Conservation (phyloP, 2,113 vertebrate genomes). For the Leptobrachium leishanense region DNA sequence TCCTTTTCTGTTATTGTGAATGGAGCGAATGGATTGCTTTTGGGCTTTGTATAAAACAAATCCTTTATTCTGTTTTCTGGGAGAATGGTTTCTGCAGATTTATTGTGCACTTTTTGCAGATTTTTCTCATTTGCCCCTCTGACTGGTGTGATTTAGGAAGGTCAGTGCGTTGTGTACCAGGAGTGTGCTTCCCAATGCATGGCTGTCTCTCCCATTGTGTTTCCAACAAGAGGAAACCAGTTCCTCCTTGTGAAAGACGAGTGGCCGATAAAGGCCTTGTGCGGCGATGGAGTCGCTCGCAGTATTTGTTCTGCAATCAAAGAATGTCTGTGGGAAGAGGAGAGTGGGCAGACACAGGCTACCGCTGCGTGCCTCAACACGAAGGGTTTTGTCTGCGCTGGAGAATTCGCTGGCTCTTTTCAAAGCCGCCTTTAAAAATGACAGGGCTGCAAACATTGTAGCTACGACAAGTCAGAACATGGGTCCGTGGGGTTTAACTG, state of each 20-base stretch:
- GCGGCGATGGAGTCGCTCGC: slow-evolving; percentile 31
- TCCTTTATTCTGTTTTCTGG: slow-evolving; percentile 32
- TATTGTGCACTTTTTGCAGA: slow-evolving; percentile 49
- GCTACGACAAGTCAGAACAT: slow-evolving; percentile 17
- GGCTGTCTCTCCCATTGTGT: slow-evolving; percentile 57
- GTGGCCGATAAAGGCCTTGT: slow-evolving; percentile 53
- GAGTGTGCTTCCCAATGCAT: slow-evolving; percentile 59
- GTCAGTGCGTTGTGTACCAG: slow-evolving; percentile 61
- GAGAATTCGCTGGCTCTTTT: neutral
- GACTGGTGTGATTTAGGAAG: slow-evolving; percentile 67
- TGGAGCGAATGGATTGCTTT: too few species aligned
- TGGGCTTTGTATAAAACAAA: too few species aligned
- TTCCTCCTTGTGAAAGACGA: slow-evolving; percentile 55
- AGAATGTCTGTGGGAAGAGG: slow-evolving; percentile 53
- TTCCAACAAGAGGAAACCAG: slow-evolving; percentile 61
- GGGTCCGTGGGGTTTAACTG: neutral
- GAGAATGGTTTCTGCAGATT: slow-evolving; percentile 50
- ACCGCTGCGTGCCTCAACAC: slow-evolving; percentile 53
- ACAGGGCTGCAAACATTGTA: neutral
- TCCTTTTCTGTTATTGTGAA: too few species aligned
- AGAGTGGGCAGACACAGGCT: slow-evolving; percentile 47
- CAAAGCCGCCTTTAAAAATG: neutral
- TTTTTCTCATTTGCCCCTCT: slow-evolving; percentile 63
- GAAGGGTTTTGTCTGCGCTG: slow-evolving; percentile 39
- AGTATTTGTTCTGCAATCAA: slow-evolving; percentile 54